Conservation (phyloP, 2,797 vertebrate genomes). For the Chromobotia macracanthus region DNA sequence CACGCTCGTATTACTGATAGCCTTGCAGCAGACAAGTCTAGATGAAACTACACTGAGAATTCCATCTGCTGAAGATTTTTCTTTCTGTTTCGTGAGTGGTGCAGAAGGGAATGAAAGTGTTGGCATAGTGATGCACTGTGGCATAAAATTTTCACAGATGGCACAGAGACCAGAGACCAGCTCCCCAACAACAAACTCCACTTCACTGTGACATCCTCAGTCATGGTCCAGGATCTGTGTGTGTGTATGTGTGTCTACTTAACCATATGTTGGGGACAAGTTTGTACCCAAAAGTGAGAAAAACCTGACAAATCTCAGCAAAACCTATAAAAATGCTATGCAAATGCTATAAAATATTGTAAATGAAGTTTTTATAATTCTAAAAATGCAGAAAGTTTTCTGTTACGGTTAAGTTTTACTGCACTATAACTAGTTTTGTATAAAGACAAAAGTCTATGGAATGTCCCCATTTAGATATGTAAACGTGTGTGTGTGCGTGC, state of each 20-base stretch:
- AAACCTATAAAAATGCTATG: too few relatives aligned
- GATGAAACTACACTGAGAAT: conserved; percentile 28
- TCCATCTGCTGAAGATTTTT: conserved; percentile 21
- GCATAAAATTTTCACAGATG: conserved; percentile 58
- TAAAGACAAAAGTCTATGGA: too few relatives aligned
- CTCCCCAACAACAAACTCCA: conserved; percentile 31
- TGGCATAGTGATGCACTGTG: conserved; percentile 42
- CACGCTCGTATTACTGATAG: conserved; percentile 29
- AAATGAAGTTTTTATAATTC: too few relatives aligned
- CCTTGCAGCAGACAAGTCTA: conserved; percentile 36
- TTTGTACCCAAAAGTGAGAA: too few relatives aligned
- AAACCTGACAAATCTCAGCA: too few relatives aligned
- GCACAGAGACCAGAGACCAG: conserved; percentile 51
- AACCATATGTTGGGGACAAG: too few relatives aligned
- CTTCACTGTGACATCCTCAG: conserved; percentile 14
- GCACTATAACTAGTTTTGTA: too few relatives aligned
- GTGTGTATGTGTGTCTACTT: conserved; percentile 32
- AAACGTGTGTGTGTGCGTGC: neutral
- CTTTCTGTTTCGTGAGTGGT: neutral
- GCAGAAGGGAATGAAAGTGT: conserved; percentile 33
- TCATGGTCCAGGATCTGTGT: conserved; percentile 42
- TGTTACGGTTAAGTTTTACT: too few relatives aligned
- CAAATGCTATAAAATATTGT: too few relatives aligned
- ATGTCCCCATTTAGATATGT: too few relatives aligned
- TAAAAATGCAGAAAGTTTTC: too few relatives aligned